Percentiles rank a stretch among this genome's conserved stretches.
Evolutionary conservation across 2,888 invertebrate genomes (phyloP).

Genomic region (Drosophila lutescens): DNA sequence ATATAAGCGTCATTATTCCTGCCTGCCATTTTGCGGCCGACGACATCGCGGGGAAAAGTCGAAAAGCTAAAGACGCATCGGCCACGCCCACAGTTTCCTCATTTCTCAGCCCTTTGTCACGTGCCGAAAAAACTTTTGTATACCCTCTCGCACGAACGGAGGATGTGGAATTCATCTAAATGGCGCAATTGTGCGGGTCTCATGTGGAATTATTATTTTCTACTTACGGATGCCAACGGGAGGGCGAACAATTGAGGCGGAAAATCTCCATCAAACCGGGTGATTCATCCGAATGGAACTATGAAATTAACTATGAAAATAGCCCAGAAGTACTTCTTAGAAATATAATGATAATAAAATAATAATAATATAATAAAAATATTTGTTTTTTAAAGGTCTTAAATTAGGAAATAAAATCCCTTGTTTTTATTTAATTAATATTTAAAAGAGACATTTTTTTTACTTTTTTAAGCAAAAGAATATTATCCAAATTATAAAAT

Average conservation of each 20-base stretch:
- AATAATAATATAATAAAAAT: too few relatives aligned
- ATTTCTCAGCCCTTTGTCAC: conserved; percentile 68
- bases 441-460: too few relatives aligned
- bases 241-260: neutral
- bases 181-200: conserved; percentile 76
- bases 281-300: neutral
- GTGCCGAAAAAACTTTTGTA: conserved; percentile 66
- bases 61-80: conserved; percentile 14
- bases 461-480: too few relatives aligned
- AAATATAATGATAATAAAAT: too few relatives aligned
- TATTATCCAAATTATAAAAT: too few relatives aligned
- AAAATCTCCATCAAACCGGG: conserved; percentile 8
- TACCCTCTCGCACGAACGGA: conserved; percentile 22
- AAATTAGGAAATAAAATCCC: too few relatives aligned
- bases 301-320: too few relatives aligned
- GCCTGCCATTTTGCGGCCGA: conserved; percentile 69
- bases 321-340: too few relatives aligned
- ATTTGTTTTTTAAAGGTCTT: too few relatives aligned
- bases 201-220: conserved; percentile 64
- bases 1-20: conserved; percentile 79
- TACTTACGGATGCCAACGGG: conserved; percentile 30
- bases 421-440: too few relatives aligned
- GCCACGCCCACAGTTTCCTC: conserved; percentile 25
- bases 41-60: conserved; percentile 9
- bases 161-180: conserved; percentile 69